Evolutionary conservation across 2,888 invertebrate genomes (phyloP).

Genomic region (Diarsia mendica): DNA sequence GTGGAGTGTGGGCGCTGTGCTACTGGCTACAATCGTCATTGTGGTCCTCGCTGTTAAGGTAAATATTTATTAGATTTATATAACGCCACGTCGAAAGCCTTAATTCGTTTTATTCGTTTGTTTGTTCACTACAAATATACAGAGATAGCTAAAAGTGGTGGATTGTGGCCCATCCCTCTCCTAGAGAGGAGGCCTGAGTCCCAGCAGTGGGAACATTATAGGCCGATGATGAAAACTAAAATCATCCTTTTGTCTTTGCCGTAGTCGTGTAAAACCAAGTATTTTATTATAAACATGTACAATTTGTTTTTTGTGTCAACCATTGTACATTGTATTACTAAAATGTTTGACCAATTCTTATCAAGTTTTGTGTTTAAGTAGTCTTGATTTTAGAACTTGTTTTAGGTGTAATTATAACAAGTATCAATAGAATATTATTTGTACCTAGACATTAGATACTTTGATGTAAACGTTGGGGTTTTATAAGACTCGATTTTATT

Average conservation of each 20-base stretch:
- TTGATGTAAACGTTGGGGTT: neutral
- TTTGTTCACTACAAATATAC: no score
- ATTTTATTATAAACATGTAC: no score
- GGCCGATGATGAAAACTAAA: no score
- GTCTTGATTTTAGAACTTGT: neutral
- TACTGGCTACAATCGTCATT: slow-evolving; percentile 74
- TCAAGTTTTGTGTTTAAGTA: neutral
- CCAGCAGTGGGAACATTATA: no score
- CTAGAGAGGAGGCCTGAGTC: no score
- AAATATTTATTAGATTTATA: slow-evolving; percentile 21
- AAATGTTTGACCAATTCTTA: neutral
- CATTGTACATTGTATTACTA: no score
- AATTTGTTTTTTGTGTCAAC: neutral
- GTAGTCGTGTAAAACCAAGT: no score
- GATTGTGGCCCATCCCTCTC: no score
- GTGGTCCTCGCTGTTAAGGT: slow-evolving; percentile 81
- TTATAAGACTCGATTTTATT: neutral
- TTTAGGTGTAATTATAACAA: neutral
- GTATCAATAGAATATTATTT: neutral
- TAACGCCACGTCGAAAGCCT: no score
- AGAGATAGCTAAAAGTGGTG: no score
- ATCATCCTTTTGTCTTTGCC: no score
- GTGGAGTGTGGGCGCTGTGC: slow-evolving; percentile 74
- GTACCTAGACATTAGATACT: neutral
- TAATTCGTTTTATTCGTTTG: no score